These are phyloP conservation scores for Ferdinandea cuprea DNA, from an alignment of 2,888 invertebrate species.

Conservation along the genomic window DNA sequence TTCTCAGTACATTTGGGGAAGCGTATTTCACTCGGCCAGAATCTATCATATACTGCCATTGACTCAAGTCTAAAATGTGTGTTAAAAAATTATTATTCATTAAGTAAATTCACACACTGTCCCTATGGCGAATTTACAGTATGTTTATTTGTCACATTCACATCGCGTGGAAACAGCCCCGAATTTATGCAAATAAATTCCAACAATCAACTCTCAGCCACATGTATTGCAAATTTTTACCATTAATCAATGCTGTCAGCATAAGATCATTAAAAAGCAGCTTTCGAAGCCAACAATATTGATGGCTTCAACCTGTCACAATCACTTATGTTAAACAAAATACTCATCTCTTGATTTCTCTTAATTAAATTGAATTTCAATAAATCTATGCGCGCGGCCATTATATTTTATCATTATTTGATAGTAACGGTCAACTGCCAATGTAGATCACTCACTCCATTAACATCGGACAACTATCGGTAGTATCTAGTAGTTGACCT, in stretches of 20 bases:
- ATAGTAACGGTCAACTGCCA: slow-evolving; percentile 22
- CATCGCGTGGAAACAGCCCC: too few species aligned
- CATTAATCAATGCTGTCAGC: slow-evolving; percentile 8
- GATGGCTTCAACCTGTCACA: slow-evolving; percentile 8
- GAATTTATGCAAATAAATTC: neutral
- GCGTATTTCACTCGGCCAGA: too few species aligned
- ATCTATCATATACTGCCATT: too few species aligned
- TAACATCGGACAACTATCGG: neutral
- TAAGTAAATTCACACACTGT: too few species aligned
- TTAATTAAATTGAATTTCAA: slow-evolving; percentile 9
- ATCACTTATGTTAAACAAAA: slow-evolving; percentile 29
- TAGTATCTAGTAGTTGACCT: slow-evolving; percentile 34
- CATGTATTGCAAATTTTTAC: slow-evolving; percentile 5
- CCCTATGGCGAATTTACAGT: neutral
- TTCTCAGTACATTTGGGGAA: too few species aligned
- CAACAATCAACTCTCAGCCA: neutral
- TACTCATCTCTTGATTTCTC: slow-evolving; percentile 17
- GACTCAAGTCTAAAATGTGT: too few species aligned
- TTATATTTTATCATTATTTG: neutral
- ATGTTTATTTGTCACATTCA: neutral
- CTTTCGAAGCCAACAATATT: neutral
- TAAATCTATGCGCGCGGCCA: neutral
- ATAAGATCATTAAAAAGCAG: neutral
- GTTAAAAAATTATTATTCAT: too few species aligned
- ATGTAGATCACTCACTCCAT: slow-evolving; percentile 24